Conservation (phyloP, 2,797 vertebrate species). For the Rhyacichthys aspro region DNA sequence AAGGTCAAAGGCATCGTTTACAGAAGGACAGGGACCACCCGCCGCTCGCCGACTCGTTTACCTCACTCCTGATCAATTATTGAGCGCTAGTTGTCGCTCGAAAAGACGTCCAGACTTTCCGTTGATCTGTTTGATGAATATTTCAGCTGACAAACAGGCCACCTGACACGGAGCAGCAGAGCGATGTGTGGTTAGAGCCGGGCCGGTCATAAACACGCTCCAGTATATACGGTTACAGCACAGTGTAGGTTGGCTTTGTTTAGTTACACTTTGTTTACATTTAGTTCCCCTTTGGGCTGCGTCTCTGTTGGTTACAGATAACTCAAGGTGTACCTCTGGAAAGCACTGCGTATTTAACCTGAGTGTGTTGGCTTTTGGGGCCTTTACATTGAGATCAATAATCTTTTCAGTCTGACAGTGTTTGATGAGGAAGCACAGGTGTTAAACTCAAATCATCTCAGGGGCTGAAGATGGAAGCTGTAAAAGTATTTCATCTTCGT, state of each 20-base stretch:
- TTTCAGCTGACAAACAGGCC: constrained; percentile 77
- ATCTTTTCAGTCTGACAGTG: too few species aligned
- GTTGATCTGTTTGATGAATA: constrained; percentile 80
- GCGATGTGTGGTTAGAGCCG: constrained; percentile 60
- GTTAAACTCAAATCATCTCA: too few species aligned
- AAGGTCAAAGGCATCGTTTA: constrained; percentile 85
- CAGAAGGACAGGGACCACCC: constrained; percentile 52
- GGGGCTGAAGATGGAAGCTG: too few species aligned
- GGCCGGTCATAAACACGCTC: constrained; percentile 32
- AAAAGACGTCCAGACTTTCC: constrained; percentile 76
- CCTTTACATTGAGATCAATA: too few species aligned
- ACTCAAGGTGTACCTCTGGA: too few species aligned
- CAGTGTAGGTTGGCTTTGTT: constrained; percentile 19
- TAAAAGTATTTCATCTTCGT: too few species aligned
- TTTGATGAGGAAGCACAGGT: too few species aligned
- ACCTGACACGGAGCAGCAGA: constrained; percentile 65
- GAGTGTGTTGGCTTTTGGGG: too few species aligned
- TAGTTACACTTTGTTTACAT: constrained; percentile 32
- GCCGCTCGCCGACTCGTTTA: constrained; percentile 56
- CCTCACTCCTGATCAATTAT: constrained; percentile 72
- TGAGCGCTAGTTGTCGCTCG: constrained; percentile 68
- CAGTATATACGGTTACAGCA: constrained; percentile 37
- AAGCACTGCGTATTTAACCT: too few species aligned
- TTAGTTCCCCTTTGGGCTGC: not conserved
- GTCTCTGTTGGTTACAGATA: not conserved